These are phyloP conservation scores for Nothocercus julius DNA, from an alignment of 2,113 vertebrate species.

Conservation along the genomic window DNA sequence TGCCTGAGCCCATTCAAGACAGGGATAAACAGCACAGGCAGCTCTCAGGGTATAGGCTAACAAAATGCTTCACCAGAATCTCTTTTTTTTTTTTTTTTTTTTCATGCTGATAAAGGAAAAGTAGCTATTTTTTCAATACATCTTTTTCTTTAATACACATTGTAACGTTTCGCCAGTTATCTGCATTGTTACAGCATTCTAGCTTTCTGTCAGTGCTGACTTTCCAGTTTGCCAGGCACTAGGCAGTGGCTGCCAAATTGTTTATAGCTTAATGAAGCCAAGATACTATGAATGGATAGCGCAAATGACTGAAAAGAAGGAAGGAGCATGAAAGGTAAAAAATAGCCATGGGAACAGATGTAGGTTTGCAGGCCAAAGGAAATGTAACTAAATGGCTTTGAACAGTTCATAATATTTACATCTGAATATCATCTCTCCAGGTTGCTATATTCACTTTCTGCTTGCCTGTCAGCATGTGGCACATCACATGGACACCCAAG, in stretches of 20 bases:
- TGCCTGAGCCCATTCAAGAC: not conserved
- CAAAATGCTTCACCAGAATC: not conserved
- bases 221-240: conserved; percentile 1
- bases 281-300: conserved; percentile 8
- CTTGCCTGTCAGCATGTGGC: not conserved
- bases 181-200: not conserved
- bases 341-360: conserved; percentile 43
- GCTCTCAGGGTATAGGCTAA: not conserved
- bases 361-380: not conserved
- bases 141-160: not conserved
- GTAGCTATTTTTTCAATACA: not conserved
- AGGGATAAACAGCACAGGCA: not conserved
- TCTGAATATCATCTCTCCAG: not conserved
- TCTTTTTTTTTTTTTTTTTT: conserved; percentile 13
- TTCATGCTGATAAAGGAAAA: not conserved
- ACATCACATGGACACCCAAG: not conserved
- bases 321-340: not conserved
- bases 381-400: not conserved
- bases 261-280: not conserved
- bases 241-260: not conserved
- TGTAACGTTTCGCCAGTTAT: not conserved
- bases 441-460: not conserved
- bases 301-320: conserved; percentile 13
- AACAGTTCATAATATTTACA: not conserved
- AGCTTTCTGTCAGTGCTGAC: not conserved